Conservation (phyloP, 2,888 invertebrate genomes). For the Agonopterix alstromeriana region DNA sequence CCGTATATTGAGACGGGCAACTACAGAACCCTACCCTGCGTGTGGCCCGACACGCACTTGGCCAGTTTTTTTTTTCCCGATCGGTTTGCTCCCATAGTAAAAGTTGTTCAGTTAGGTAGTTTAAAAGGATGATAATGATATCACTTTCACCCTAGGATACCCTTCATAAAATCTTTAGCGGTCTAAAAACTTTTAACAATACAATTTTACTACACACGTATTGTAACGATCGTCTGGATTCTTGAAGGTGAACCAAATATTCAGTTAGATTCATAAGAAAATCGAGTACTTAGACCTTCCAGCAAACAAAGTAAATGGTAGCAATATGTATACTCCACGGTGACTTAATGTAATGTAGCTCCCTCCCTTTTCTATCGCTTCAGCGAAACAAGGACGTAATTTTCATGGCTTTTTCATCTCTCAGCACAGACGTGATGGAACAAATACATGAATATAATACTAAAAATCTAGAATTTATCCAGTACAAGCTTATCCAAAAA, state of each 20-base stretch:
- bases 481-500: conserved; percentile 30
- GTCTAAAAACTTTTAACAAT: background rate
- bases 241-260: conserved; percentile 56
- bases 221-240: conserved; percentile 43
- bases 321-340: conserved; percentile 50
- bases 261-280: conserved; percentile 47
- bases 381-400: conserved; percentile 51
- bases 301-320: conserved; percentile 56
- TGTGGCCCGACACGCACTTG: no score
- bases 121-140: no score
- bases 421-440: conserved; percentile 66
- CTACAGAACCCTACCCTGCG: no score
- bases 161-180: background rate
- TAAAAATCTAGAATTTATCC: conserved; percentile 57
- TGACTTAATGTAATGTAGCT: conserved; percentile 57
- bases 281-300: conserved; percentile 41
- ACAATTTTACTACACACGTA: background rate
- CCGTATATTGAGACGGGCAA: no score
- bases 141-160: no score
- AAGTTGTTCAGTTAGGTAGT: no score
- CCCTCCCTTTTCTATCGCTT: conserved; percentile 46
- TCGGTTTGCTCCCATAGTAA: no score
- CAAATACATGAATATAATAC: conserved; percentile 73
- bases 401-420: conserved; percentile 71
- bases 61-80: no score